Base-by-base conservation (phyloP, 2,888 invertebrate species). In the Xiphydria camelus region DNA sequence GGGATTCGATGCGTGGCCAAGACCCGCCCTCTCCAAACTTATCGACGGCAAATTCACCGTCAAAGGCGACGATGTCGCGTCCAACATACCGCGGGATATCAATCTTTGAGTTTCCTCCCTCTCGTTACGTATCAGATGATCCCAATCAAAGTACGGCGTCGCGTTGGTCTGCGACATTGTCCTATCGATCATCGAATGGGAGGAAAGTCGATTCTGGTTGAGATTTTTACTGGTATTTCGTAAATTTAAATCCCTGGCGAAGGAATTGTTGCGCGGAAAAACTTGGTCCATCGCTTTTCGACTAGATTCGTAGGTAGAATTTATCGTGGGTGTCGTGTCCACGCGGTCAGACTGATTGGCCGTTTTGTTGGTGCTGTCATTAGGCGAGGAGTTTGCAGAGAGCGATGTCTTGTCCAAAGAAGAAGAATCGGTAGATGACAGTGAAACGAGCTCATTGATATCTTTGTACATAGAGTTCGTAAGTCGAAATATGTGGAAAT, bases 401-500 rank as follows among this genome's bases (percentile, higher is more conserved):
- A 62, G 59, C 3, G 69, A 68, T 4, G 73, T 69, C 43, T 68
- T 70, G n/a, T 68, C 66, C 5, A 63, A 54, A 0, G 65, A 65
- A 3, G 68, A 67, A 2, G 68, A 70, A 36, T 64, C 63, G 10
- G 66, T 66, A 1, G 70, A 70, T 29, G 65, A 62, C n/a, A 66
- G 33, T 3, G 68, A 70, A 25, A 68, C 68, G n/a, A 73, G 45
- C 31, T 66, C 61, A 47, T 72, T 69, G 3, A 73, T 68, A 35
- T 73, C 70, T 3, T 75, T 72, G 20, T 73, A 70, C 53, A 75
- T 62, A 18, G 68, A 64, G 55, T 75, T 75, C 2, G 66, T 64
- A 6, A 75, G 46, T 23, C 69, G 56, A 23, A 86, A 84, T n/a
- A 86, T 79, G 54, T 84, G 83, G 42, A 86, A 80, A 59, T 80